Evolutionary conservation across 2,113 vertebrate genomes (phyloP), one percentile per base, ranked within the genome.

Genomic region (Scytalopus superciliaris): DNA sequence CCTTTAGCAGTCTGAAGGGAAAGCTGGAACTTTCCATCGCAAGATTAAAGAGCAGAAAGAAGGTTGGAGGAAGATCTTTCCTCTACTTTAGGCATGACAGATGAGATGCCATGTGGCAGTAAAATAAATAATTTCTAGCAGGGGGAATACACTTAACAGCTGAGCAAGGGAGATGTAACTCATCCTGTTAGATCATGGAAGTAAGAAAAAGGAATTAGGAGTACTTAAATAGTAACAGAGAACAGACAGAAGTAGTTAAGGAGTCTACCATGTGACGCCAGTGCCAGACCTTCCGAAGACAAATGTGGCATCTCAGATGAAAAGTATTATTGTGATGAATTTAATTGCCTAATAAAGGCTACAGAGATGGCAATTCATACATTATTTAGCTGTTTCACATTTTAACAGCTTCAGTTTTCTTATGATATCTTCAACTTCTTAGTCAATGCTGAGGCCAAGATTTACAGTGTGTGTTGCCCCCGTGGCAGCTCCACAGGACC

Each of bases 121-220:
- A 72, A 79, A 92, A 95, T 94, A 96, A 95, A 96, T 96, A 96
- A 96, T 93, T 89, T 60, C 83, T 92, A 64, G 66, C 66, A 77
- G 49, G 63, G 77, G 78, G 91, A 94, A 92, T 87, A 95, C 77
- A 47, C 50, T 93, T 67, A 80, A 75, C 60, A 82, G 86, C 92
- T 92, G 72, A 86, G 67, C 76, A 86, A 35, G 78, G 89, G 87
- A 84, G 77, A 73, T 88, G 84, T 95, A 93, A 88, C 62, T 94
- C 89, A 80, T 18, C 31, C 80, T 89, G 85, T 76, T 89, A 93
- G 69, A 63, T 42, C 63, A 79, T 40, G 50, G 47, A 84, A 92
- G 28, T 7, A 77, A 91, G 69, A n/a, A 50, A 69, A 82, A 91
- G 0, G 14, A 94, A 91, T 59, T 79, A 66, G 52, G 57, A 87